phyloP scores from a whole-genome alignment of 2,888 invertebrate species.

The Arctia plantaginis region DNA sequence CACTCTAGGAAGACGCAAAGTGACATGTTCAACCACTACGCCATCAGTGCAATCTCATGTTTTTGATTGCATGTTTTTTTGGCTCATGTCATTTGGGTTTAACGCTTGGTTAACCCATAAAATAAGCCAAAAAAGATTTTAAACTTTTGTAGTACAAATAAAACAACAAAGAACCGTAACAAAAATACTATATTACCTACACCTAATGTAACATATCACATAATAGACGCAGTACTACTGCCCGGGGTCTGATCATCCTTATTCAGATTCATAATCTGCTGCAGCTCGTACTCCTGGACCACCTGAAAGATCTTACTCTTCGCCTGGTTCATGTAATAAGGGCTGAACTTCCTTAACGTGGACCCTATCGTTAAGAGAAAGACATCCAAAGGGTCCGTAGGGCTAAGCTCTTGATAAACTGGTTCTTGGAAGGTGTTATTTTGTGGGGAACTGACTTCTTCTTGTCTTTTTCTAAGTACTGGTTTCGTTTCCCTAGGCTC shows the following conservation, averaged over 20 bases:
- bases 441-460: slow-evolving; percentile 38
- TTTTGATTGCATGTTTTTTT: no score
- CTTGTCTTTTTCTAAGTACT: slow-evolving; percentile 50
- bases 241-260: slow-evolving; percentile 58
- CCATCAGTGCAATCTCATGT: no score
- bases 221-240: slow-evolving; percentile 42
- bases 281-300: slow-evolving; percentile 79
- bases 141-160: background rate
- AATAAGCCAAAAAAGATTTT: no score
- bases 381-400: slow-evolving; percentile 73
- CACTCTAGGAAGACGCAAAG: no score
- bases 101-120: no score
- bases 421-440: slow-evolving; percentile 36
- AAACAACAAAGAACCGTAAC: slow-evolving; percentile 21
- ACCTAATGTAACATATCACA: slow-evolving; percentile 15
- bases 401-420: slow-evolving; percentile 63
- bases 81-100: no score
- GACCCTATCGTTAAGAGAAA: slow-evolving; percentile 76
- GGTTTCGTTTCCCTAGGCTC: slow-evolving; percentile 66
- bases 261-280: slow-evolving; percentile 67
- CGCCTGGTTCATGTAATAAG: slow-evolving; percentile 78
- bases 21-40: no score
- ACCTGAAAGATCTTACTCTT: slow-evolving; percentile 81
- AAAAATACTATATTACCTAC: slow-evolving; percentile 37
- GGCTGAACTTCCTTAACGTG: slow-evolving; percentile 73